phyloP scores from a whole-genome alignment of 2,888 invertebrate genomes.

The Tiphia femorata region DNA sequence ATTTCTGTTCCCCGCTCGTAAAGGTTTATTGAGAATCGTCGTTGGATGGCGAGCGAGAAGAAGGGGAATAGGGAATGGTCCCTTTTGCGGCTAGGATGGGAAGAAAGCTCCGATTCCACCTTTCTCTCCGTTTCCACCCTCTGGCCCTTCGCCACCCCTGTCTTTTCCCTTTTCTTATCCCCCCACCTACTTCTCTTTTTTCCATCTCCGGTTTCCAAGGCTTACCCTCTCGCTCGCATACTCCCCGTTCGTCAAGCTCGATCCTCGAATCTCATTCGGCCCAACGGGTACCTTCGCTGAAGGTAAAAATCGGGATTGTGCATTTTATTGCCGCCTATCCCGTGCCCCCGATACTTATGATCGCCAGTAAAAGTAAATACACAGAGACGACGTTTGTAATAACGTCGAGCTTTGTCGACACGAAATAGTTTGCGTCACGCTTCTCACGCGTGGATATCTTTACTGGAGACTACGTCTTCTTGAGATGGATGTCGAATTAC shows the following conservation, averaged over 20 bases:
- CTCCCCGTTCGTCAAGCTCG: conserved; percentile 19
- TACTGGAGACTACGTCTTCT: too few relatives aligned
- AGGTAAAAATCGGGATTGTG: conserved; percentile 12
- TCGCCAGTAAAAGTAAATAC: too few relatives aligned
- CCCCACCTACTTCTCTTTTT: neutral
- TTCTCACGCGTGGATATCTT: too few relatives aligned
- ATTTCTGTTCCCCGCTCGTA: conserved; percentile 26
- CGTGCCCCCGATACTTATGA: too few relatives aligned
- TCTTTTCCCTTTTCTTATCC: neutral
- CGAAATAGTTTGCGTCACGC: too few relatives aligned
- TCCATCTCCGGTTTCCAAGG: neutral
- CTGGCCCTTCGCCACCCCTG: neutral
- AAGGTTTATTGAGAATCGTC: conserved; percentile 27
- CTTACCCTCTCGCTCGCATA: neutral
- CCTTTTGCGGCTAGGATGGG: neutral
- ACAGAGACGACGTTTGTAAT: too few relatives aligned
- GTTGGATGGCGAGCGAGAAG: conserved; percentile 12
- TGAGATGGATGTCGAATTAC: too few relatives aligned
- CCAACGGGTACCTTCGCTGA: conserved; percentile 10
- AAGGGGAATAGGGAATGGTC: conserved; percentile 1
- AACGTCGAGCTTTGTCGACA: too few relatives aligned
- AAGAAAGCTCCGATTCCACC: conserved; percentile 15
- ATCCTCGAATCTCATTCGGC: conserved; percentile 15
- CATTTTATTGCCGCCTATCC: conserved; percentile 12
- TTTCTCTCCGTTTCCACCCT: conserved; percentile 12